Conservation (phyloP, 2,113 vertebrate genomes). For the Pampusana beccarii region DNA sequence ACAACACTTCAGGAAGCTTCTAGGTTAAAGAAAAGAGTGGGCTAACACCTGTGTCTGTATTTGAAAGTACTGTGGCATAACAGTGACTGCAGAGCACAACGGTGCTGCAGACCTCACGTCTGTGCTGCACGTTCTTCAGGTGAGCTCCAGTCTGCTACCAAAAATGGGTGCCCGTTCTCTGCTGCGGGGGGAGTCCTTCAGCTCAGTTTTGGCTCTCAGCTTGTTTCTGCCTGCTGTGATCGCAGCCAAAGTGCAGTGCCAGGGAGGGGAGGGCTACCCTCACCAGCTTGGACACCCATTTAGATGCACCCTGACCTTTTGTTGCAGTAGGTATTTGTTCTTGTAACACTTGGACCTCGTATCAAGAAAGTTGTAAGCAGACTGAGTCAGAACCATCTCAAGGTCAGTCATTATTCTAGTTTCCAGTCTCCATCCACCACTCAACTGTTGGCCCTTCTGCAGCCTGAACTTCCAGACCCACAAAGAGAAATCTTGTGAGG, state of each 20-base stretch:
- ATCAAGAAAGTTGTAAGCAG: neutral
- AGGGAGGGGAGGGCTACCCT: neutral
- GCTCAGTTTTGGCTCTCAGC: neutral
- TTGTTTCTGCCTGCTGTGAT: neutral
- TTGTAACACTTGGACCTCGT: neutral
- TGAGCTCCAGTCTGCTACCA: neutral
- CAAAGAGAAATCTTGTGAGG: neutral
- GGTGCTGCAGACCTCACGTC: rapidly evolving
- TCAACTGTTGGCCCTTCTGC: neutral
- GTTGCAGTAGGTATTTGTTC: neutral
- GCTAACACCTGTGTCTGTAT: neutral
- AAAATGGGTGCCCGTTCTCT: rapidly evolving
- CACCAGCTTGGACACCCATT: neutral
- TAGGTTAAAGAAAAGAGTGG: neutral
- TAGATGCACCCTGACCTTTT: rapidly evolving
- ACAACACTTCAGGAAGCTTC: neutral
- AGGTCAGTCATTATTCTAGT: neutral
- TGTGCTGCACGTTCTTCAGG: neutral
- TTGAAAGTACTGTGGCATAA: neutral
- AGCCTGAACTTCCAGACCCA: neutral
- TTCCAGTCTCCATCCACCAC: neutral
- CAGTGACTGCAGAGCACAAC: neutral
- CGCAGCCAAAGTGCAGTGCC: neutral
- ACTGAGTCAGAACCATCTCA: neutral
- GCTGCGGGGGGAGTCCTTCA: neutral